Percentiles rank a stretch among this genome's conserved stretches.
Conservation (phyloP, 1,140 invertebrate genomes). For the Micrasema longulum region DNA sequence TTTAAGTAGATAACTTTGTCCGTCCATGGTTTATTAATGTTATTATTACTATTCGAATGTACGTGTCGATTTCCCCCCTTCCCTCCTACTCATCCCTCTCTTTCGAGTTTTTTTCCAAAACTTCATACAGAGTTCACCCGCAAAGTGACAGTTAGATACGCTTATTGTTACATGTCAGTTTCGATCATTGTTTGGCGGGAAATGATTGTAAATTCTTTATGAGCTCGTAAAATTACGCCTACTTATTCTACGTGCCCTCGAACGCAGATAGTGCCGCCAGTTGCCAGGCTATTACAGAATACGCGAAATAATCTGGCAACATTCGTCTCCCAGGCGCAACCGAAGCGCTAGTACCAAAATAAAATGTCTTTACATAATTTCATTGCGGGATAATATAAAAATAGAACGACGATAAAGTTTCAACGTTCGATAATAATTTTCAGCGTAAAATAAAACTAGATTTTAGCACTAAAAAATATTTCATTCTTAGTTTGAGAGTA, state of each 20-base stretch:
- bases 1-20: too few species aligned
- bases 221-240: constrained; percentile 27
- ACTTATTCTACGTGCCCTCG: constrained; percentile 12
- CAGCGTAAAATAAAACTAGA: neutral
- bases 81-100: too few species aligned
- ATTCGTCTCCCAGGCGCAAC: constrained; percentile 43
- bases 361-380: constrained; percentile 55
- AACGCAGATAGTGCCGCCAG: constrained; percentile 27
- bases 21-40: too few species aligned
- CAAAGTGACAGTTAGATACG: neutral
- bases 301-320: constrained; percentile 51
- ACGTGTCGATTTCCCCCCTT: too few species aligned
- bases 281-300: constrained; percentile 47
- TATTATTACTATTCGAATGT: too few species aligned
- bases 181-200: constrained; percentile 9
- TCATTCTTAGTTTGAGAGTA: neutral
- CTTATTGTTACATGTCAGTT: constrained; percentile 13
- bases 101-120: too few species aligned
- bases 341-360: constrained; percentile 47
- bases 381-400: constrained; percentile 52
- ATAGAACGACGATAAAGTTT: constrained; percentile 47
- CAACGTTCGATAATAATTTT: constrained; percentile 21
- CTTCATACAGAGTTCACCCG: too few species aligned
- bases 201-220: constrained; percentile 27
- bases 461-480: too few species aligned